phyloP scores from a whole-genome alignment of 1,140 invertebrate genomes.

The Brachionus angularis region DNA sequence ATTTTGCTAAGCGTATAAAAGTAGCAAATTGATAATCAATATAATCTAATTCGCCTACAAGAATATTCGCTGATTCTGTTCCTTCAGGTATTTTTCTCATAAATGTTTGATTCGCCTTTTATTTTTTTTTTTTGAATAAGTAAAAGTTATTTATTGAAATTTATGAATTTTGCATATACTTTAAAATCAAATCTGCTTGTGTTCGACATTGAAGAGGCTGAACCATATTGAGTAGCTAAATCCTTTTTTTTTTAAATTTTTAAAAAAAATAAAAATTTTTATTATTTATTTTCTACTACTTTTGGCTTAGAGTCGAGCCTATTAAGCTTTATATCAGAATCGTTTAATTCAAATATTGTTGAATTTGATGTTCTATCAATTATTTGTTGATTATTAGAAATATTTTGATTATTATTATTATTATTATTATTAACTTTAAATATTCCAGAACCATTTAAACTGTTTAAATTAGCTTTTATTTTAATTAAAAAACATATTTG shows the following conservation, averaged over 20 bases:
- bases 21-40: slow-evolving; percentile 73
- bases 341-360: neutral
- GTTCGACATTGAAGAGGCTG: slow-evolving; percentile 1
- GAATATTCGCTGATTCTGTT: slow-evolving; percentile 90
- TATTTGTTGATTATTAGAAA: no score
- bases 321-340: neutral
- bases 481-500: no score
- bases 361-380: neutral
- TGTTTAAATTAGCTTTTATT: no score
- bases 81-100: slow-evolving; percentile 92
- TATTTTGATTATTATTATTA: no score
- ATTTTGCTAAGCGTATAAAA: slow-evolving; percentile 83
- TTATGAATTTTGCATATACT: no score
- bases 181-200: neutral
- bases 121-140: no score
- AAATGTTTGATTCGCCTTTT: slow-evolving; percentile 82
- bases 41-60: slow-evolving; percentile 94
- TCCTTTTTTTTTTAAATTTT: neutral
- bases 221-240: slow-evolving; percentile 1
- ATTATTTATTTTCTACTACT: neutral
- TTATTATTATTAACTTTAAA: no score
- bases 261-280: neutral
- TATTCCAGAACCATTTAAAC: no score
- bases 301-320: slow-evolving; percentile 15
- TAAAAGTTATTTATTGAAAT: no score